Evolutionary conservation across 30 jellyfish, hydroid and myxozoan genomes (phyloP).

Genomic region (Hydra vulgaris): DNA sequence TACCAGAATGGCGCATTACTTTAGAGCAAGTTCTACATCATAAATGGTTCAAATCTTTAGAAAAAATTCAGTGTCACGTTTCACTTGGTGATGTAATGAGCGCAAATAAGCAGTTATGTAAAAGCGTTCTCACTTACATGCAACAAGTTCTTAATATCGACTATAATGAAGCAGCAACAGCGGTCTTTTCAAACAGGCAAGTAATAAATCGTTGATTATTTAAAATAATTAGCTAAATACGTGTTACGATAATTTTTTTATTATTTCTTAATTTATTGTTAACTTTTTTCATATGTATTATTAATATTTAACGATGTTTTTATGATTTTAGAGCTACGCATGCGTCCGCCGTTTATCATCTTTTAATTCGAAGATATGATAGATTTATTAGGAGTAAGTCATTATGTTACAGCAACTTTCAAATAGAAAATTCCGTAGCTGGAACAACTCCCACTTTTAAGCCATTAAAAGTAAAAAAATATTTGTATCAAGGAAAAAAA

Average conservation of each 20-base stretch:
- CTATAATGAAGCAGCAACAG: constrained; percentile 44
- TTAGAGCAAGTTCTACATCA: constrained; percentile 67
- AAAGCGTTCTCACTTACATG: constrained; percentile 53
- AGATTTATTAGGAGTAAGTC: constrained; percentile 31
- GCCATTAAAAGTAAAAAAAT: background rate
- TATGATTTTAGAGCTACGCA: constrained; percentile 66
- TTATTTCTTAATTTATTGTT: too few species aligned
- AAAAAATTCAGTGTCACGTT: constrained; percentile 9
- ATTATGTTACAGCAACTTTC: background rate
- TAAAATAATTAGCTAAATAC: too few species aligned
- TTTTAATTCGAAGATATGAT: constrained; percentile 40
- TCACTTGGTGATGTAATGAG: constrained; percentile 30
- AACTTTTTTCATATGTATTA: too few species aligned
- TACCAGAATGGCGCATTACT: constrained; percentile 75
- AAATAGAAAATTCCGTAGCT: constrained; percentile 6
- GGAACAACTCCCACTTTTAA: background rate
- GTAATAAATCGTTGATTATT: background rate
- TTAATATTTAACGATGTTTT: too few species aligned
- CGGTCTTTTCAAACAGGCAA: constrained; percentile 67
- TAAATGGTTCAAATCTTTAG: constrained; percentile 62
- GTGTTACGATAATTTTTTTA: too few species aligned
- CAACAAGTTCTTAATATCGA: constrained; percentile 49
- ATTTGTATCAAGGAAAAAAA: constrained; percentile 16
- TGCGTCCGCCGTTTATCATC: constrained; percentile 54
- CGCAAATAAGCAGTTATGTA: constrained; percentile 32